Evolutionary conservation across 2,797 vertebrate species (phyloP), one percentile per base, ranked within the genome.

Genomic region (Otolemur crassicaudatus): DNA sequence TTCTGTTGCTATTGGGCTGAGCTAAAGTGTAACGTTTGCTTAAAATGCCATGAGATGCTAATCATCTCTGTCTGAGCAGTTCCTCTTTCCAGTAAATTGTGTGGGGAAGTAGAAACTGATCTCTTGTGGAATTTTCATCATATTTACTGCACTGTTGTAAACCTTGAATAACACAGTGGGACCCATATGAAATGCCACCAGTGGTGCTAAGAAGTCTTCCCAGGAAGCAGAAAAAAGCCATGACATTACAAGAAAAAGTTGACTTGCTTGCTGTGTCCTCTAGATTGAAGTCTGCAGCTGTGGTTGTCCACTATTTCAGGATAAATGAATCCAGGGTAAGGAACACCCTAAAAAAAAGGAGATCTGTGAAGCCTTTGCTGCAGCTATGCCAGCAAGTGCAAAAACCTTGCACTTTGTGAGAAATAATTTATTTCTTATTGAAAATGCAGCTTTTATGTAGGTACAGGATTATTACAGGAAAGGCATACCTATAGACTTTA

Each of bases 11-110:
- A 20, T 22, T n/a, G 76, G 20, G 7, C 31, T 34, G 31, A 56
- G 6, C 76, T 53, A 11, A 25, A 34, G 76, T 25, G 6, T 34
- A 14, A 2, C 8, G 2, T 56, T 49, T n/a, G 6, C 31, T 34
- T 25, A 16, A 34, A 34, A 34, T 14, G 22, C 22, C 20, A 0
- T 0, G 49, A 8, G 49, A 14, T n/a, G 4, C 49, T 14, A 7
- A 7, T 14, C 49, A 34, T 53, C 72, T 79, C 49, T 3, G 10
- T 14, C 11, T 53, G 49, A 79, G 20, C 76, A 0, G 22, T 23
- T 58, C 7, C 0, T 23, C 53, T n/a, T 22, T 79, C 53, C n/a
- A 34, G 9, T 23, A 53, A 16, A n/a, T 25, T 34, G 76, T n/a
- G 22, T 70, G 22, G 2, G 25, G 53, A n/a, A 58, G 53, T 79